phyloP scores from a whole-genome alignment of 2,797 vertebrate species.

The Melanotaenia maccullochi region DNA sequence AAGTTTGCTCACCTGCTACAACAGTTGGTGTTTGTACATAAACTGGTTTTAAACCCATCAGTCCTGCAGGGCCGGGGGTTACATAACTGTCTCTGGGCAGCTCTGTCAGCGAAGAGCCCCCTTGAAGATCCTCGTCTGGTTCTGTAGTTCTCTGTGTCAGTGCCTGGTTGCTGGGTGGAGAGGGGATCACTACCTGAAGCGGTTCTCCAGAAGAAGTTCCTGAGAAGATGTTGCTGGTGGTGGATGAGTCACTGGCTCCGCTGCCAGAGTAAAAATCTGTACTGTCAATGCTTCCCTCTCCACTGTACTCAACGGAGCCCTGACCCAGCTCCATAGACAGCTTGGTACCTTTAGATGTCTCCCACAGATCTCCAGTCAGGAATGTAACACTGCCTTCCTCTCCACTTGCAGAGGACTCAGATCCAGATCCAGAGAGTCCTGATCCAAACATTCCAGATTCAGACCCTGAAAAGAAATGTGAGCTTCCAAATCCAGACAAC shows the following conservation, averaged over 20 bases:
- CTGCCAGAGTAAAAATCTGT: slow-evolving; percentile 67
- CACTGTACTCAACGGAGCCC: slow-evolving; percentile 75
- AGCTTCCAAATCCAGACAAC: slow-evolving; percentile 69
- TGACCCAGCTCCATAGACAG: slow-evolving; percentile 82
- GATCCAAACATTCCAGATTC: slow-evolving; percentile 73
- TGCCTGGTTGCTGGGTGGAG: slow-evolving; percentile 70
- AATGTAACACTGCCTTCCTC: slow-evolving; percentile 72
- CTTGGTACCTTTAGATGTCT: slow-evolving; percentile 71
- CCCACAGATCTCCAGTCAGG: slow-evolving; percentile 79
- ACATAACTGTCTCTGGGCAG: slow-evolving; percentile 43
- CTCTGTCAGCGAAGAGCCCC: slow-evolving; percentile 58
- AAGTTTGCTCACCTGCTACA: slow-evolving; percentile 76
- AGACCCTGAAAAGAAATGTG: slow-evolving; percentile 78
- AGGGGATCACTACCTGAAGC: slow-evolving; percentile 56
- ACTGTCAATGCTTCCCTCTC: slow-evolving; percentile 64
- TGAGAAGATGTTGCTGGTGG: slow-evolving; percentile 65
- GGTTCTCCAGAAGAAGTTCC: slow-evolving; percentile 67
- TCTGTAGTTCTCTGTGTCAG: slow-evolving; percentile 53
- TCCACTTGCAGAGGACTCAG: slow-evolving; percentile 65
- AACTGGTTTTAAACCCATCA: slow-evolving; percentile 47
- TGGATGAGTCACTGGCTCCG: slow-evolving; percentile 55
- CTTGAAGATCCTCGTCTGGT: slow-evolving; percentile 68
- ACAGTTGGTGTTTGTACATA: slow-evolving; percentile 39
- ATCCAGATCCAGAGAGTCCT: slow-evolving; percentile 69
- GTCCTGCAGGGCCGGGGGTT: slow-evolving; percentile 45